Evolutionary conservation across 1,140 invertebrate species (phyloP).

Genomic region (Pseudomyrmex pallidus): DNA sequence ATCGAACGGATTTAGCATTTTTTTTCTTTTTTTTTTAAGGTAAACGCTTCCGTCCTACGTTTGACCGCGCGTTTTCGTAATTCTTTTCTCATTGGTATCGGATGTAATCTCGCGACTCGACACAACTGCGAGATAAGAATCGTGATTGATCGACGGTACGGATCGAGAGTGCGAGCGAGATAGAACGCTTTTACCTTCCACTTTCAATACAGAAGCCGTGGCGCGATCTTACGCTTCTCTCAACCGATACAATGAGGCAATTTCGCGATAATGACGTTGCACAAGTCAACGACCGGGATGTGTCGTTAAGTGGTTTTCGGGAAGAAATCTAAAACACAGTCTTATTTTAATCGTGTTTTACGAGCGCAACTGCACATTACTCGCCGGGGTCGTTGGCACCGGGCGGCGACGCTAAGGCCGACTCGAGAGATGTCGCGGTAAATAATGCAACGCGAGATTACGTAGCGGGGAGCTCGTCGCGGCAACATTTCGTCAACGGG

Average conservation of each 20-base stretch:
- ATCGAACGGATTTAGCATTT: neutral
- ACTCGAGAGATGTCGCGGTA: slow-evolving; percentile 39
- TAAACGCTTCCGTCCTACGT: slow-evolving; percentile 14
- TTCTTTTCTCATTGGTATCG: slow-evolving; percentile 55
- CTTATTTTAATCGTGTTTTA: slow-evolving; percentile 58
- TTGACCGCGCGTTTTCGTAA: slow-evolving; percentile 27
- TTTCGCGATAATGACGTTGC: slow-evolving; percentile 60
- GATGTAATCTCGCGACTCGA: slow-evolving; percentile 51
- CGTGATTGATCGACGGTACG: slow-evolving; percentile 50
- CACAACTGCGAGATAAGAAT: slow-evolving; percentile 52
- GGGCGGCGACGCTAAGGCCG: slow-evolving; percentile 18
- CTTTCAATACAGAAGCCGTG: slow-evolving; percentile 48
- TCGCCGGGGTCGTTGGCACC: slow-evolving; percentile 45
- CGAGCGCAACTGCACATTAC: slow-evolving; percentile 36
- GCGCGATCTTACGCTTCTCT: slow-evolving; percentile 12
- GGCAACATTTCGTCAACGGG: slow-evolving; percentile 48
- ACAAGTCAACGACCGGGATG: slow-evolving; percentile 50
- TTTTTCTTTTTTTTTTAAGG: neutral
- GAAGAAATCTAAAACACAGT: slow-evolving; percentile 45
- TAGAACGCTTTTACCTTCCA: slow-evolving; percentile 16
- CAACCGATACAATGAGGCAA: slow-evolving; percentile 51
- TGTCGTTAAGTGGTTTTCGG: slow-evolving; percentile 55
- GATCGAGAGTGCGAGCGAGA: slow-evolving; percentile 6
- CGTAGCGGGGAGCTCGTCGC: slow-evolving; percentile 26
- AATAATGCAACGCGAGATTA: slow-evolving; percentile 59